phyloP scores from a whole-genome alignment of 1,140 invertebrate species.

The Hypsibius dujardini region DNA sequence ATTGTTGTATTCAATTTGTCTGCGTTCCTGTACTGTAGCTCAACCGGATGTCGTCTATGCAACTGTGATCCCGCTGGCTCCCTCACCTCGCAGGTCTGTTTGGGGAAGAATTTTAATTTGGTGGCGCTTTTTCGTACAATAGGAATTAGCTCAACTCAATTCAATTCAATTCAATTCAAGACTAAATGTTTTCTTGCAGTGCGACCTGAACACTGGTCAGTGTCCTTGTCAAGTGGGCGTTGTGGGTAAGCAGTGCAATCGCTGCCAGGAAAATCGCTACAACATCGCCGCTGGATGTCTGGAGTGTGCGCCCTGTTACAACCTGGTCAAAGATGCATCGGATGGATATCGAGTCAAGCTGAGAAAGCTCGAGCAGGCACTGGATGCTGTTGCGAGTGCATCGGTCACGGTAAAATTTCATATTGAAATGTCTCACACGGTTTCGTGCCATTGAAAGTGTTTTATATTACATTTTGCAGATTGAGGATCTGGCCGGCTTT shows the following conservation, averaged over 20 bases:
- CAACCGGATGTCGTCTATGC: constrained; percentile 58
- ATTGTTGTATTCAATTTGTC: too few species aligned
- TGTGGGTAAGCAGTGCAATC: constrained; percentile 62
- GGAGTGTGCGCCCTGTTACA: constrained; percentile 80
- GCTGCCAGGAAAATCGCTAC: constrained; percentile 63
- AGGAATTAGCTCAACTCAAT: too few species aligned
- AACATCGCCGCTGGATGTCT: constrained; percentile 63
- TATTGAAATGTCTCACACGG: constrained; percentile 44
- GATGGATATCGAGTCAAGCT: constrained; percentile 58
- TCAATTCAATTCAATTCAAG: too few species aligned
- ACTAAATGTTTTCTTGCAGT: constrained; percentile 39
- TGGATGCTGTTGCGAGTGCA: constrained; percentile 40
- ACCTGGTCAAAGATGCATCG: constrained; percentile 69
- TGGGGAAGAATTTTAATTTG: too few species aligned
- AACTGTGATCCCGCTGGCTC: constrained; percentile 70
- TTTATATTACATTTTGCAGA: not conserved
- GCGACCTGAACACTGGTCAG: constrained; percentile 58
- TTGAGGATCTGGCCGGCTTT: constrained; percentile 14
- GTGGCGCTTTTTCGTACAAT: too few species aligned
- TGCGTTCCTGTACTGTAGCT: not conserved
- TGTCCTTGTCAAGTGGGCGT: constrained; percentile 69
- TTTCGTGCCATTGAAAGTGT: constrained; percentile 45
- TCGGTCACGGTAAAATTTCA: not conserved
- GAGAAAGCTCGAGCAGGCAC: constrained; percentile 48
- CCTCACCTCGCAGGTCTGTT: constrained; percentile 37